phyloP scores from a whole-genome alignment of 2,113 vertebrate species.

The Ceyx melanurus region DNA sequence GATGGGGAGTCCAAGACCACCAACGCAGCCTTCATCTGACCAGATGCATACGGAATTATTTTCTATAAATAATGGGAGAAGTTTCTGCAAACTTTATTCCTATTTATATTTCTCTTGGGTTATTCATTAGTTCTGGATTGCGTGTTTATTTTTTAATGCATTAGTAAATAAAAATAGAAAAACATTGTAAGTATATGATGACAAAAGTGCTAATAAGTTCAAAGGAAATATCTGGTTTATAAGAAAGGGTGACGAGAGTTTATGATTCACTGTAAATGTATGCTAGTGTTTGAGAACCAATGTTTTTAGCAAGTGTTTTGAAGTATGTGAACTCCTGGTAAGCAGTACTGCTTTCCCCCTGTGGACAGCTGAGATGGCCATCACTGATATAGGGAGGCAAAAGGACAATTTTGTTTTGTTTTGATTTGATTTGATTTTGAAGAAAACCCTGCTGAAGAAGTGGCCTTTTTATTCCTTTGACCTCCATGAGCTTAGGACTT shows the following conservation, averaged over 20 bases:
- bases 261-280: neutral
- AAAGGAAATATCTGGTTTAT: neutral
- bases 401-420: neutral
- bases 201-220: neutral
- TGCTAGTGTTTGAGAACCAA: neutral
- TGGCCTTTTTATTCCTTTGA: neutral
- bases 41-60: conserved; percentile 56
- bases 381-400: neutral
- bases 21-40: conserved; percentile 35
- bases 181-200: neutral
- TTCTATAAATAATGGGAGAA: conserved; percentile 47
- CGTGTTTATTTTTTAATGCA: neutral
- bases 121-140: neutral
- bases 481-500: neutral
- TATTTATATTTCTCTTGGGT: neutral
- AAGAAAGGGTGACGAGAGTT: neutral
- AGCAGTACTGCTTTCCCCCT: neutral
- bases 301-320: neutral
- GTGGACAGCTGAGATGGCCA: neutral
- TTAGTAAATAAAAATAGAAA: neutral
- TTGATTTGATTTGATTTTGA: neutral
- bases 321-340: neutral
- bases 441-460: neutral
- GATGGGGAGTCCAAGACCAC: conserved; percentile 59
- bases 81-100: neutral